Base-by-base conservation (phyloP, 2,797 vertebrate species). In the Hoplostethus atlanticus region DNA sequence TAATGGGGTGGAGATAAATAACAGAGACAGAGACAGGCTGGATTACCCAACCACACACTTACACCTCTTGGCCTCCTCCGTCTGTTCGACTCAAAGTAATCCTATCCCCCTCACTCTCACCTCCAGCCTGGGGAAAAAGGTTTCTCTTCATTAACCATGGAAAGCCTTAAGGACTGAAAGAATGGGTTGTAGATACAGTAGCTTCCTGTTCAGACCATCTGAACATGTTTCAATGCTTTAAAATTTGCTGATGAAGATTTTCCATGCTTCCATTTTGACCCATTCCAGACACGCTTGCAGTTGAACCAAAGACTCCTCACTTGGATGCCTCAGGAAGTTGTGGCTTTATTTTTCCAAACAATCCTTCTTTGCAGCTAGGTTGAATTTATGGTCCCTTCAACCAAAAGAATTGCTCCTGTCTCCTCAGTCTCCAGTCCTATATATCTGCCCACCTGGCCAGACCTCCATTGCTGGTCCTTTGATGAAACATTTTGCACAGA, bases 321-420 rank as follows among this genome's bases (percentile, higher is more conserved):
- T 76, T 36, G 68, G 73, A 87, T 66, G 71, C 79, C 69, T 81
- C 65, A 52, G 81, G 81, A 87, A 84, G 69, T 75, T 75, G 74
- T 68, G 76, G 82, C 77, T 86, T 76, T 80, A 75, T 80, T 89
- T 90, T 88, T 86, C 76, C 80, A 79, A 88, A 79, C 67, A 71
- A 60, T 64, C 56, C 42, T 7, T 64, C 65, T 73, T 66, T 80
- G 65, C 74, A 77, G 73, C 68, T 60, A 13, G 40, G 54, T 78
- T 79, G 40, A 70, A 81, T 84, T 89, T 75, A 79, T 51, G 6
- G 50, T 71, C 60, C 51, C 15, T 56, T 72, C 58, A 69, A 34
- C 57, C 9, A 53, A 58, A 80, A 54, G 65, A 70, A 67, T 3
- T 51, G 25, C 62, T 62, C 71, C 54, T 17, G 42, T 73, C 42